Percentiles rank a stretch among this genome's conserved stretches.
These are phyloP conservation scores for Clistopyga incitator DNA, from an alignment of 2,888 invertebrate genomes.

Conservation along the genomic window DNA sequence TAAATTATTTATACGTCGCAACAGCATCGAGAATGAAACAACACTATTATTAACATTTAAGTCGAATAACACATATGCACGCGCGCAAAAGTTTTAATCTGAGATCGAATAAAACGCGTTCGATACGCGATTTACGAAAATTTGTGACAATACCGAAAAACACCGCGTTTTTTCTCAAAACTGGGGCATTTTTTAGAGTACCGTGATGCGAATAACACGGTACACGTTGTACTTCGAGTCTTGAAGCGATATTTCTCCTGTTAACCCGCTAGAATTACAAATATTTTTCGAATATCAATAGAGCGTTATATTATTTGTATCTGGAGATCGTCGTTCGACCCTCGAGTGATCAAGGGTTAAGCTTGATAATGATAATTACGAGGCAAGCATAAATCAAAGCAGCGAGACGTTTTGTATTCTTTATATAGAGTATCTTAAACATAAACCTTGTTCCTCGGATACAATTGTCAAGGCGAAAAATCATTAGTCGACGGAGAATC, in stretches of 20 bases:
- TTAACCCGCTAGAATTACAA: slow-evolving; percentile 28
- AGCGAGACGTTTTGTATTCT: slow-evolving; percentile 33
- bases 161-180: slow-evolving; percentile 19
- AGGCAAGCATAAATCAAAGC: slow-evolving; percentile 43
- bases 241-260: slow-evolving; percentile 42
- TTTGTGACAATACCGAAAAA: slow-evolving; percentile 59
- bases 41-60: background rate
- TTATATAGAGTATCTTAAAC: background rate
- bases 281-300: slow-evolving; percentile 38
- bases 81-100: slow-evolving; percentile 12
- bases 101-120: background rate
- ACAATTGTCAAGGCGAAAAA: slow-evolving; percentile 4
- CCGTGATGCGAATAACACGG: background rate
- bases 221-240: slow-evolving; percentile 29
- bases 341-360: background rate
- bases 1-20: slow-evolving; percentile 66
- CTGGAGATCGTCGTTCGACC: slow-evolving; percentile 31
- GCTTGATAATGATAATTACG: slow-evolving; percentile 20
- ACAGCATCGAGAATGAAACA: slow-evolving; percentile 48
- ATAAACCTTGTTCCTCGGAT: slow-evolving; percentile 36
- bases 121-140: slow-evolving; percentile 36
- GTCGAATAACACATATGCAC: background rate
- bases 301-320: slow-evolving; percentile 44
- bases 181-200: slow-evolving; percentile 42
- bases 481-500: slow-evolving; percentile 20